A percentile compares a stretch with the other conserved stretches of the same genome.
Conservation (phyloP, 2,888 invertebrate genomes). For the Octonoba sinensis region DNA sequence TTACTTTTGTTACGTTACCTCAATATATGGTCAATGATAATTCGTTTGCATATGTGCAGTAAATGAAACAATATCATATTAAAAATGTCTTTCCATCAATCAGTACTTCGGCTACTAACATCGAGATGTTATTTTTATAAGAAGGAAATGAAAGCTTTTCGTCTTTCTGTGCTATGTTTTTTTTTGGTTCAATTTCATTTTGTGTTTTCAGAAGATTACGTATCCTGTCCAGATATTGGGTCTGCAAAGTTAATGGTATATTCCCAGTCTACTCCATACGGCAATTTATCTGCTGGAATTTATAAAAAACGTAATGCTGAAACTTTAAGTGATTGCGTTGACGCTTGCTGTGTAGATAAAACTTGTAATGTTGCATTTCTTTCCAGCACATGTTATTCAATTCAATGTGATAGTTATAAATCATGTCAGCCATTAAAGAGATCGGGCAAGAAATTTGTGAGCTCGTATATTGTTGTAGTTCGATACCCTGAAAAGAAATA, state of each 20-base stretch:
- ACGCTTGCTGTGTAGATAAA: slow-evolving; percentile 78
- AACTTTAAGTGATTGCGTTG: slow-evolving; percentile 75
- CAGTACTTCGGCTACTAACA: too few relatives aligned
- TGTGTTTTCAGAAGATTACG: background rate
- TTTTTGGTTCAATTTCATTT: background rate
- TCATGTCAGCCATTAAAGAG: slow-evolving; percentile 66
- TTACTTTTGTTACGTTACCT: too few relatives aligned
- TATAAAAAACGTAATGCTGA: slow-evolving; percentile 38
- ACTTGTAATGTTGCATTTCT: slow-evolving; percentile 85
- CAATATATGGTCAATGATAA: too few relatives aligned
- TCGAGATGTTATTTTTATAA: too few relatives aligned
- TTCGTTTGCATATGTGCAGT: too few relatives aligned
- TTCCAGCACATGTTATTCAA: slow-evolving; percentile 79
- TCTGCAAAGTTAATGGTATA: slow-evolving; percentile 2
- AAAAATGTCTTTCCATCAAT: too few relatives aligned
- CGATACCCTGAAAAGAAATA: slow-evolving; percentile 47
- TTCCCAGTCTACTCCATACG: slow-evolving; percentile 51
- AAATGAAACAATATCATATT: too few relatives aligned
- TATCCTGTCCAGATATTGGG: background rate
- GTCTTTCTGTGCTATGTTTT: background rate
- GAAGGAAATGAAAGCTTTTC: too few relatives aligned
- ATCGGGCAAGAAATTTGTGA: slow-evolving; percentile 65
- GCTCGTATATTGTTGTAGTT: slow-evolving; percentile 65
- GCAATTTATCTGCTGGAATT: slow-evolving; percentile 51
- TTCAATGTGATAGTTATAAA: slow-evolving; percentile 65